Evolutionary conservation across 2,797 vertebrate species (phyloP).

Genomic region (Chelon labrosus): DNA sequence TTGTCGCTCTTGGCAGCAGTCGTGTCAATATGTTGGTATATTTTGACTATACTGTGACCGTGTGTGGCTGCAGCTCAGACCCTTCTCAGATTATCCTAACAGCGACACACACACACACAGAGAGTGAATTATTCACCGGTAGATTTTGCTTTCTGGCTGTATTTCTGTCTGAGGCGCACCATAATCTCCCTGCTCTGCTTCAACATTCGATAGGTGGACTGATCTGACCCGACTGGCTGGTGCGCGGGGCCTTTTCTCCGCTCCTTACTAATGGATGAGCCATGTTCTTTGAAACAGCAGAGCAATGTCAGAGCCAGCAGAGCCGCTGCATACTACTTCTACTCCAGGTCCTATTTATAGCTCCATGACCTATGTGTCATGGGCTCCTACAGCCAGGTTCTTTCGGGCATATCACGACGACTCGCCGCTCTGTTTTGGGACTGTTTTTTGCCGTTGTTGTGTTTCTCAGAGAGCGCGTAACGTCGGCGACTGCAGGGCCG

Average conservation of each 20-base stretch:
- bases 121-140: conserved; percentile 42
- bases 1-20: background rate
- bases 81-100: conserved; percentile 54
- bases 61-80: conserved; percentile 43
- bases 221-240: conserved; percentile 57
- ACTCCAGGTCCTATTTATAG: conserved; percentile 71
- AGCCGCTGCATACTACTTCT: conserved; percentile 55
- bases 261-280: conserved; percentile 73
- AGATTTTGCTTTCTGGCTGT: conserved; percentile 32
- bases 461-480: conserved; percentile 41
- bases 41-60: background rate
- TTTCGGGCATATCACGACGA: conserved; percentile 19
- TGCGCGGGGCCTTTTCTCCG: conserved; percentile 11
- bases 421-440: conserved; percentile 27
- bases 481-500: conserved; percentile 10
- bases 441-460: conserved; percentile 8
- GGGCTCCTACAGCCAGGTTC: conserved; percentile 50
- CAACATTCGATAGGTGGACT: conserved; percentile 52
- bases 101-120: background rate
- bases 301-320: conserved; percentile 46
- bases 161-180: conserved; percentile 37
- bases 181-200: conserved; percentile 31
- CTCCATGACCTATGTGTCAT: conserved; percentile 75
- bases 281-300: conserved; percentile 51
- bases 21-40: background rate